phyloP scores from a whole-genome alignment of 35 echinoderm and acorn worm species.

The Anneissia japonica region DNA sequence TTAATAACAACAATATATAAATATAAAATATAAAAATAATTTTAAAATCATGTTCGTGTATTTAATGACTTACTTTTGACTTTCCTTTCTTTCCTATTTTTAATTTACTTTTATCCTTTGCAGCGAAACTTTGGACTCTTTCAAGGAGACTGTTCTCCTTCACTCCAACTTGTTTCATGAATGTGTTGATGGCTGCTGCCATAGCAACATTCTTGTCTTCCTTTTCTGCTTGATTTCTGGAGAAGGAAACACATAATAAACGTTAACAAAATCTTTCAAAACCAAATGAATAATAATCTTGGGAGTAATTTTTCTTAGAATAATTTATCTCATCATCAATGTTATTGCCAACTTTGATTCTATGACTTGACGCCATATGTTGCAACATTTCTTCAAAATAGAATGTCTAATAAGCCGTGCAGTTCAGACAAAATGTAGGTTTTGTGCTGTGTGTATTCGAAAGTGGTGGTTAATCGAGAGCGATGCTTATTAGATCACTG shows the following conservation, averaged over 20 bases:
- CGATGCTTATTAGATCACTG: no score
- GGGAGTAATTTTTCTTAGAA: neutral
- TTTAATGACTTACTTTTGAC: neutral
- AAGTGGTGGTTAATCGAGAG: no score
- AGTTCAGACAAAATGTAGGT: no score
- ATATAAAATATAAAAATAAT: no score
- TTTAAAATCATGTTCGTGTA: neutral
- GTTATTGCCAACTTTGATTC: neutral
- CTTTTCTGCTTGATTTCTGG: neutral
- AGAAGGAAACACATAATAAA: no score
- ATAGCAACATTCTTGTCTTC: constrained; percentile 69
- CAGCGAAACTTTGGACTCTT: constrained; percentile 76
- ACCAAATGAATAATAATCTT: neutral
- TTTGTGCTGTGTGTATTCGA: no score
- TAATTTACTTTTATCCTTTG: constrained; percentile 41
- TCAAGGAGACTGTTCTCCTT: constrained; percentile 69
- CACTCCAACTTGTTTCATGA: constrained; percentile 83
- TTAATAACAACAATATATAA: no score
- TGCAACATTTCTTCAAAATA: no score
- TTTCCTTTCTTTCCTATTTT: neutral
- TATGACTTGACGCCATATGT: no score
- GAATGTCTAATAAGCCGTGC: no score
- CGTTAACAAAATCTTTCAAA: no score
- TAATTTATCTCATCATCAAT: neutral
- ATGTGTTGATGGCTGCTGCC: constrained; percentile 73